Percentiles rank a stretch among this genome's conserved stretches.
These are phyloP conservation scores for Dilophus febrilis DNA, from an alignment of 2,888 invertebrate genomes.

Conservation along the genomic window DNA sequence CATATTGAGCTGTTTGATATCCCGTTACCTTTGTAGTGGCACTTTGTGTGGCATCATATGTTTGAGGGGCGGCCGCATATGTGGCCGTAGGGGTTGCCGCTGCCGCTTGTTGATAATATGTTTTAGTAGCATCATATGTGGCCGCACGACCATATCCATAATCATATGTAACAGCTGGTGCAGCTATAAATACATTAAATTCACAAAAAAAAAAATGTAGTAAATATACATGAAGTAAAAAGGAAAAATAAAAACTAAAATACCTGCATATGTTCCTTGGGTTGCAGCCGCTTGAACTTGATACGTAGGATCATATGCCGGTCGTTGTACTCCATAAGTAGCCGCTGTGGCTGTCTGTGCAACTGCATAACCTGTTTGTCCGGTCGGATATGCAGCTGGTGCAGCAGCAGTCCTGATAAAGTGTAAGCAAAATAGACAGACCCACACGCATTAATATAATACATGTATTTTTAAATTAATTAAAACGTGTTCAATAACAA, in stretches of 20 bases:
- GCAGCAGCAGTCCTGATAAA: conserved; percentile 57
- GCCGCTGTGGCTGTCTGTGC: conserved; percentile 67
- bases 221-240: conserved; percentile 9
- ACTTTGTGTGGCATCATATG: conserved; percentile 29
- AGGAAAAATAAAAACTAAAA: conserved; percentile 7
- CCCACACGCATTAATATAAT: too few species aligned
- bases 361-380: conserved; percentile 71
- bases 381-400: conserved; percentile 66
- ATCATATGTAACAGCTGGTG: conserved; percentile 43
- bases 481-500: too few species aligned
- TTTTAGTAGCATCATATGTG: conserved; percentile 67
- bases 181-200: conserved; percentile 9
- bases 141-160: conserved; percentile 51
- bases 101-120: conserved; percentile 69
- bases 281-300: conserved; percentile 51
- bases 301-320: conserved; percentile 70
- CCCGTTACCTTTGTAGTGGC: conserved; percentile 17
- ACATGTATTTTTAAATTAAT: too few species aligned
- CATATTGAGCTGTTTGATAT: conserved; percentile 24
- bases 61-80: conserved; percentile 29
- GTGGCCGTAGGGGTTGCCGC: conserved; percentile 37
- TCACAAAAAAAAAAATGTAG: conserved; percentile 9
- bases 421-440: too few species aligned
- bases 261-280: conserved; percentile 47
- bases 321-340: conserved; percentile 67